Evolutionary conservation across 1,140 invertebrate species (phyloP).

Genomic region (Rhopalosiphum padi): DNA sequence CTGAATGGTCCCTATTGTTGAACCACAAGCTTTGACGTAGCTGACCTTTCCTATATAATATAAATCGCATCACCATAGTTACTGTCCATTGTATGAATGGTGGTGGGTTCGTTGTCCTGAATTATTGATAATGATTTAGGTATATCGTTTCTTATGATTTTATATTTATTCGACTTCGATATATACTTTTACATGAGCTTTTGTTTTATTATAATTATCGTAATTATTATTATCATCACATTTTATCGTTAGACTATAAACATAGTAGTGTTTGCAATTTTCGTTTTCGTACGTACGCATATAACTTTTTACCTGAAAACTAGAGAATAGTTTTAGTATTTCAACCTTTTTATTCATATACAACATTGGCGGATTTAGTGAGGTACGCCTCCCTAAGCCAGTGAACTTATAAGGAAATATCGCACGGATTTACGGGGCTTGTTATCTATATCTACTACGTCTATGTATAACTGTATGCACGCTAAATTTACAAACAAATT

Average conservation of each 20-base stretch:
- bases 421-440: neutral
- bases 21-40: neutral
- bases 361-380: too few species aligned
- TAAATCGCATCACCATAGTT: conserved; percentile 1
- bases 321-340: neutral
- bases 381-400: too few species aligned
- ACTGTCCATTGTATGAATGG: neutral
- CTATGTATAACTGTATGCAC: neutral
- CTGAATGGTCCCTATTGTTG: neutral
- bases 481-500: neutral
- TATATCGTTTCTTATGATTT: neutral
- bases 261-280: neutral
- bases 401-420: neutral
- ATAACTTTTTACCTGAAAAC: neutral
- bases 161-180: neutral
- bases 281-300: neutral
- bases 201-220: too few species aligned
- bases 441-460: neutral
- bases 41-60: conserved; percentile 35
- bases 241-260: neutral
- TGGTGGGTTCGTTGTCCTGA: neutral
- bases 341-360: neutral
- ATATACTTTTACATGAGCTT: neutral
- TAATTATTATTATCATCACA: too few species aligned
- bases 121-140: neutral